phyloP scores from a whole-genome alignment of 1,140 invertebrate species.

The Steinernema feltiae region DNA sequence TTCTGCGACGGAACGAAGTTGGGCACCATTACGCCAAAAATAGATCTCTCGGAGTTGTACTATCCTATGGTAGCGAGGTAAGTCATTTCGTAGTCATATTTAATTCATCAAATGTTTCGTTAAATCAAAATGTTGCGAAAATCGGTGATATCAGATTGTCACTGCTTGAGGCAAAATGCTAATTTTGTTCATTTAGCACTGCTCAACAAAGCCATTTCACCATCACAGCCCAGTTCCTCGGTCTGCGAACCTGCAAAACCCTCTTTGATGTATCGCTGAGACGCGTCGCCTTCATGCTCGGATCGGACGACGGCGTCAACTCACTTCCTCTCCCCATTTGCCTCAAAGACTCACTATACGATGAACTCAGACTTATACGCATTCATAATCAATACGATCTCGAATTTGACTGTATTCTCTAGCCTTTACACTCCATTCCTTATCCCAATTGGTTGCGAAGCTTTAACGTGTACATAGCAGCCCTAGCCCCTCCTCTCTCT shows the following conservation, averaged over 20 bases:
- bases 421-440: background rate
- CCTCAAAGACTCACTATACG: background rate
- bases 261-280: background rate
- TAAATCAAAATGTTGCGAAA: too few species aligned
- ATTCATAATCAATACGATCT: background rate
- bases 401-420: background rate
- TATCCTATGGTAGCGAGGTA: background rate
- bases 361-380: background rate
- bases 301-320: background rate
- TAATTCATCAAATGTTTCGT: too few species aligned
- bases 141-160: background rate
- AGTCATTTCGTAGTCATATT: background rate
- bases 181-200: slow-evolving; percentile 3
- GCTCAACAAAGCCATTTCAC: background rate
- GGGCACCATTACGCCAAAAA: background rate
- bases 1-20: background rate
- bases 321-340: background rate
- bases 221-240: background rate
- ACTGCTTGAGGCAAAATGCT: background rate
- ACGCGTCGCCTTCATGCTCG: background rate
- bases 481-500: background rate
- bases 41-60: background rate
- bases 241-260: background rate
- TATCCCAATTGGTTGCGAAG: background rate
- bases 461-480: background rate